phyloP scores from a whole-genome alignment of 1,140 invertebrate genomes.

The Paracyclopina nana region DNA sequence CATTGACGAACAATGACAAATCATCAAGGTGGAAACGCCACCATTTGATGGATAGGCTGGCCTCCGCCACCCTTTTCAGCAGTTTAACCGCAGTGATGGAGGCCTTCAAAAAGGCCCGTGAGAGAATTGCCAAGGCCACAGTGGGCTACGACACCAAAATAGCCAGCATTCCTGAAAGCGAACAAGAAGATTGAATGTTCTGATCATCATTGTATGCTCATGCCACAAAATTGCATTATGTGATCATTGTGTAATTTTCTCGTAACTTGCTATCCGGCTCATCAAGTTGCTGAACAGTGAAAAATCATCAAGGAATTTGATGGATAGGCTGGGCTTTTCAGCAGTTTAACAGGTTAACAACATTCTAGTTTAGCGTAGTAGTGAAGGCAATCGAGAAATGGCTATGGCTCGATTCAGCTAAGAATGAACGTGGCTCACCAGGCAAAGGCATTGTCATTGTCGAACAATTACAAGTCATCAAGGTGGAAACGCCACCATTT shows the following conservation, averaged over 20 bases:
- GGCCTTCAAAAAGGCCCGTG: not conserved
- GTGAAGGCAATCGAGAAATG: too few relatives aligned
- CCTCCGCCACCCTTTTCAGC: slow-evolving; percentile 3
- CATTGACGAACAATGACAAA: not conserved
- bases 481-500: not conserved
- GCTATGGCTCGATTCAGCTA: not conserved
- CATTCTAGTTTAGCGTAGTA: too few relatives aligned
- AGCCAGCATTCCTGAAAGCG: too few relatives aligned
- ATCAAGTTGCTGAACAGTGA: too few relatives aligned
- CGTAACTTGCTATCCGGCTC: too few relatives aligned
- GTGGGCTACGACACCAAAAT: not conserved
- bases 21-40: not conserved
- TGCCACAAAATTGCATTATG: too few relatives aligned
- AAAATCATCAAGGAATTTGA: too few relatives aligned
- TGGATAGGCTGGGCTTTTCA: too few relatives aligned
- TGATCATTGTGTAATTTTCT: too few relatives aligned
- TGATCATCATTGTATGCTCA: too few relatives aligned
- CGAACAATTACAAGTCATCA: not conserved
- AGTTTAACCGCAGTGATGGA: not conserved
- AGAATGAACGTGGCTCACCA: slow-evolving; percentile 8
- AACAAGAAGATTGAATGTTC: too few relatives aligned
- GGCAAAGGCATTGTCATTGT: not conserved
- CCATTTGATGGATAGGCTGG: not conserved
- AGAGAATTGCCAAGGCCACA: not conserved
- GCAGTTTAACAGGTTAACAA: too few relatives aligned